phyloP scores from a whole-genome alignment of 2,113 vertebrate species.

The Anas platyrhynchos region DNA sequence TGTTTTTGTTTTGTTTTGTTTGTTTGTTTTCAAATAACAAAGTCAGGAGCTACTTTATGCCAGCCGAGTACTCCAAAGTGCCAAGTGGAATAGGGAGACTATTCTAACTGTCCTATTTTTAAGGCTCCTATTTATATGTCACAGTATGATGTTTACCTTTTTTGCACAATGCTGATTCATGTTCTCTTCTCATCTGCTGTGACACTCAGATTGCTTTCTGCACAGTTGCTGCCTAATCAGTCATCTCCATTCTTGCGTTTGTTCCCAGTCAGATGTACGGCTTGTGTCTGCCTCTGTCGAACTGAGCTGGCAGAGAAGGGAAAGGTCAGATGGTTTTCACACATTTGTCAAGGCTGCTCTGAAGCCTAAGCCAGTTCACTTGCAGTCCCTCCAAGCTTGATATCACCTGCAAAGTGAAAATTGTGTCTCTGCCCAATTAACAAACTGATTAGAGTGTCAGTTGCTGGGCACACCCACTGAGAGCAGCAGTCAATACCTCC shows the following conservation, averaged over 20 bases:
- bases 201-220: neutral
- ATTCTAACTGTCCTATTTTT: constrained; percentile 49
- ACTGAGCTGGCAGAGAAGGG: neutral
- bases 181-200: neutral
- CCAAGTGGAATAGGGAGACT: neutral
- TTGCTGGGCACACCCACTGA: neutral
- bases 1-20: no score
- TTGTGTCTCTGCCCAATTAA: neutral
- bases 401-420: constrained; percentile 32
- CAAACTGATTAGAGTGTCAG: neutral
- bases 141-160: neutral
- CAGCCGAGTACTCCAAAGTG: neutral
- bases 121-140: constrained; percentile 3
- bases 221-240: constrained; percentile 11
- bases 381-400: neutral
- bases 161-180: constrained; percentile 42
- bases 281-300: neutral
- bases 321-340: constrained; percentile 12
- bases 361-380: neutral
- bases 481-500: neutral
- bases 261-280: neutral
- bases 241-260: neutral
- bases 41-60: neutral
- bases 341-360: neutral
- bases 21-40: neutral